Conservation (phyloP, 2,888 invertebrate genomes). For the Hypomecis punctinalis region DNA sequence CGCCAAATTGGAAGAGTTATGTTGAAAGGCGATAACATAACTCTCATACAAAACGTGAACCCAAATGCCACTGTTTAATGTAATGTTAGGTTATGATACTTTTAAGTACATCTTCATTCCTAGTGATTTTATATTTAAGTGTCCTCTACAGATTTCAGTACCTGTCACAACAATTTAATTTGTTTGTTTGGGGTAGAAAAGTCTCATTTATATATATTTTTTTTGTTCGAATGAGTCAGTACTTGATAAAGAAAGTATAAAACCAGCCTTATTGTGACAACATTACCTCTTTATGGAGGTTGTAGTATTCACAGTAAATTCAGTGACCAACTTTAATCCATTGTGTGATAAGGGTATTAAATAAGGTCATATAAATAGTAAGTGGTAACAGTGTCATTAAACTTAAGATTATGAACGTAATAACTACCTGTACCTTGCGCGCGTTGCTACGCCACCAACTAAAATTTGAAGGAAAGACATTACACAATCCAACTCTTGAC, state of each 20-base stretch:
- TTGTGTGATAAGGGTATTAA: background rate
- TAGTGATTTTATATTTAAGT: slow-evolving; percentile 43
- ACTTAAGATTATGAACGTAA: slow-evolving; percentile 54
- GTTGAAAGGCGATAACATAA: slow-evolving; percentile 99
- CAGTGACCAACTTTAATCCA: background rate
- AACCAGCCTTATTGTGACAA: background rate
- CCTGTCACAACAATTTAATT: background rate
- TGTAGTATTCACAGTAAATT: background rate
- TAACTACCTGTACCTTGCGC: no score
- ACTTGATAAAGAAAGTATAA: background rate
- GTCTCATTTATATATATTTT: background rate
- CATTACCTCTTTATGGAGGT: background rate
- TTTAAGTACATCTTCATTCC: slow-evolving; percentile 70
- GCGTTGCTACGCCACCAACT: no score
- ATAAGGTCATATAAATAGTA: slow-evolving; percentile 16
- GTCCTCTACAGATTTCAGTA: slow-evolving; percentile 42
- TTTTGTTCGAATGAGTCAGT: no score
- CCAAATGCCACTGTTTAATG: slow-evolving; percentile 81
- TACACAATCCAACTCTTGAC: no score
- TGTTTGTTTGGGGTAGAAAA: background rate
- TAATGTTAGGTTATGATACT: slow-evolving; percentile 66
- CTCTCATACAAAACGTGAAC: slow-evolving; percentile 96
- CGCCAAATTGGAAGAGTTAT: slow-evolving; percentile 93
- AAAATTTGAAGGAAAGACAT: no score
- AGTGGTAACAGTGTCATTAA: slow-evolving; percentile 45